Base-by-base conservation (phyloP, 1,140 invertebrate species). In the Varroa destructor region DNA sequence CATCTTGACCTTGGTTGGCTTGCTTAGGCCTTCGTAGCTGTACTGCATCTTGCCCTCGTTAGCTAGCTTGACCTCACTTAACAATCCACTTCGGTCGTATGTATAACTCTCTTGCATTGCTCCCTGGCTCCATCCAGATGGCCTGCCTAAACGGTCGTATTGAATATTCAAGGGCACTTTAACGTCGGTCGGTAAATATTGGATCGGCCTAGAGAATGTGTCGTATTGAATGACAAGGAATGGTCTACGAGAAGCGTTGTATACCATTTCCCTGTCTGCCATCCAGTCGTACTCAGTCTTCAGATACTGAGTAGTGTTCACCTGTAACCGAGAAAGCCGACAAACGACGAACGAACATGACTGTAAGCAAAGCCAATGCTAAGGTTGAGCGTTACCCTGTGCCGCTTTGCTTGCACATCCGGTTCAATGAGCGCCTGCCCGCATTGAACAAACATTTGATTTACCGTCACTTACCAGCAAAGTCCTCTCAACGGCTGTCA, bases 221-320 rank as follows among this genome's bases (percentile, higher is more conserved):
- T 97, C 92, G 77, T 96, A 97, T 0, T 89, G 90, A 0, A 96
- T 88, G 75, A 93, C 93, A 1, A 97, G 81, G 55, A 76, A 75
- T 5, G 76, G 76, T 37, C 76, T 67, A n/a, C 76, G 57, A 4
- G 76, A 76, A 56, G 74, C 75, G 56, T 77, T 77, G 61, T 77
- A 77, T 74, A 94, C 89, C 0, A 90, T 89, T 12, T 97, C 90
- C 0, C 89, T 91, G 67, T 89, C 88, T 0, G 87, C 88, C 64
- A 89, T 89, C 75, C 91, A 83, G 77, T 96, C 91, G 78, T 95
- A 97, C 78, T 97, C 92, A 2, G 97, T 81, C 0, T 90, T 91
- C 10, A 97, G 80, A 0, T 95, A 82, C 78, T 93, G 90, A 77
- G 93, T 90, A 0, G 93, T 92, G 77, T 95, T 94, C 0, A 94